Evolutionary conservation across 2,113 vertebrate species (phyloP).

Genomic region (Oryzias javanicus): DNA sequence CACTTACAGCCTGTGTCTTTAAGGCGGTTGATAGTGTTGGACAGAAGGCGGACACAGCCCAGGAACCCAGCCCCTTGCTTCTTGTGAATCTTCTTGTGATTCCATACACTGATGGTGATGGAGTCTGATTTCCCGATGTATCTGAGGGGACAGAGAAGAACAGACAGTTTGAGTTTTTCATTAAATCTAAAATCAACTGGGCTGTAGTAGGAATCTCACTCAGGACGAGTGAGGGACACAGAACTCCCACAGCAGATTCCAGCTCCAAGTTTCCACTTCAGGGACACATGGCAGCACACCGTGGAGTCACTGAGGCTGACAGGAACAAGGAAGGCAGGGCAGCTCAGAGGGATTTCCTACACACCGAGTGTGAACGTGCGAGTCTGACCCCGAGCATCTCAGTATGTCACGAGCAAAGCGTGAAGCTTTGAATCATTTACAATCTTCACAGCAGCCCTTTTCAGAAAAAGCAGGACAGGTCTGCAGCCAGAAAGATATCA

Average conservation of each 20-base stretch:
- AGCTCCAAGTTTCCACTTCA: neutral
- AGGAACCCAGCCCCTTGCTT: constrained; percentile 98
- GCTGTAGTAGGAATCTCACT: neutral
- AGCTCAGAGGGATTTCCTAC: constrained; percentile 46
- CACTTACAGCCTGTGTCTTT: constrained; percentile 99
- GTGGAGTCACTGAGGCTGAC: neutral
- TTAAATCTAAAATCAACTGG: too few relatives aligned
- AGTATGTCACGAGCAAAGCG: constrained; percentile 23
- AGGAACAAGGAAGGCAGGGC: constrained; percentile 7
- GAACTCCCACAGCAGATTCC: neutral
- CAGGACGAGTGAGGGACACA: constrained; percentile 25
- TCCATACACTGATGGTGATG: constrained; percentile 98
- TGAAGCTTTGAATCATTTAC: constrained; percentile 44
- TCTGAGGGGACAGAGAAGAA: constrained; percentile 64
- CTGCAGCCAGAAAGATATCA: constrained; percentile 11
- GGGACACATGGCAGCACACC: constrained; percentile 5
- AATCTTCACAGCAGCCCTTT: constrained; percentile 2
- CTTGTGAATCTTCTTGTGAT: constrained; percentile 99
- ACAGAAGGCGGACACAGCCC: constrained; percentile 96
- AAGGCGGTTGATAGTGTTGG: constrained; percentile 96
- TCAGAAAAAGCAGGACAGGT: neutral
- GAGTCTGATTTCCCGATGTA: constrained; percentile 98
- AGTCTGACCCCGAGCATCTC: constrained; percentile 39
- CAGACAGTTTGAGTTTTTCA: neutral
- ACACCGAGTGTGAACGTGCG: constrained; percentile 8